These are phyloP conservation scores for Sesia bembeciformis DNA, from an alignment of 2,888 invertebrate species.

Conservation along the genomic window DNA sequence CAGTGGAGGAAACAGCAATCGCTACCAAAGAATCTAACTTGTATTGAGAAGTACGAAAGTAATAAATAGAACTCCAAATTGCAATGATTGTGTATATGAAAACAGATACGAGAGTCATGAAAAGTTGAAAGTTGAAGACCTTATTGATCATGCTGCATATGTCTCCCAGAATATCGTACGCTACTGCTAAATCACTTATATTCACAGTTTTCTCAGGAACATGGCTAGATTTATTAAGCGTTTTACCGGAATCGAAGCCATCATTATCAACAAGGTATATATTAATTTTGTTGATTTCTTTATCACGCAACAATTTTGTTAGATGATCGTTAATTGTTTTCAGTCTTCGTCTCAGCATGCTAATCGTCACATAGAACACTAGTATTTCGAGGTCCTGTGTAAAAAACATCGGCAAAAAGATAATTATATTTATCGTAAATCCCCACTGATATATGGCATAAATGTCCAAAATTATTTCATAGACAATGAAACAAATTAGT, in stretches of 20 bases:
- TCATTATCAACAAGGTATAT: neutral
- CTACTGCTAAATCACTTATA: no score
- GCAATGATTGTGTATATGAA: conserved; percentile 5
- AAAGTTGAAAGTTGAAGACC: conserved; percentile 1
- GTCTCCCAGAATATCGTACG: no score
- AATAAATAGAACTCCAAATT: conserved; percentile 5
- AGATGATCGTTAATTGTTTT: conserved; percentile 3
- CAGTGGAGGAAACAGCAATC: conserved; percentile 2
- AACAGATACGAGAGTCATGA: conserved; percentile 5
- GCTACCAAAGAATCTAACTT: neutral
- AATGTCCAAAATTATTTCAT: neutral
- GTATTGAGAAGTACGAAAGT: neutral
- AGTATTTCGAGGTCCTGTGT: conserved; percentile 1
- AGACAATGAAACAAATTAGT: no score
- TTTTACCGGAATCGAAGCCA: neutral
- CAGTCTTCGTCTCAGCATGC: conserved; percentile 2
- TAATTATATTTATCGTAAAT: no score
- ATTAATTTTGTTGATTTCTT: neutral
- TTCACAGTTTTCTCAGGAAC: no score
- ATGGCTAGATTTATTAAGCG: neutral
- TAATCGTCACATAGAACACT: conserved; percentile 1
- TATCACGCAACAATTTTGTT: neutral
- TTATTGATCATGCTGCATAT: neutral
- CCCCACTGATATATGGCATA: neutral
- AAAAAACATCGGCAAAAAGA: neutral